Evolutionary conservation across 2,113 vertebrate species (phyloP), one percentile per base, ranked within the genome.

Genomic region (Zosterops borbonicus): DNA sequence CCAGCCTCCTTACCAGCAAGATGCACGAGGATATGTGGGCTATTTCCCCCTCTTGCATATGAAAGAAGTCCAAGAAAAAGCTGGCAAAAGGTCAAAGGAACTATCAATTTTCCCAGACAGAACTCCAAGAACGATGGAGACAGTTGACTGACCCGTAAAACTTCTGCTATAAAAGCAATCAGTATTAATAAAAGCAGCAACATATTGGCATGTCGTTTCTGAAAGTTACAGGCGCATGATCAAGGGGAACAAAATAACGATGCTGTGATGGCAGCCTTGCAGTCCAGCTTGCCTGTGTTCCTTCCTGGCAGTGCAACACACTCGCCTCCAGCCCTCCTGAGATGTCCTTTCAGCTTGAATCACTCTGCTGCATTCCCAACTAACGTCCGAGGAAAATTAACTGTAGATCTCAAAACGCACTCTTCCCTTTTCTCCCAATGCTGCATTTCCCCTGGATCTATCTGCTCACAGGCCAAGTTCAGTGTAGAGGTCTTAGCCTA

Each of bases 321-420:
- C 37, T 47, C 2, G 2, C 44, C 64, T 91, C 62, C 62, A 84
- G 65, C 69, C 65, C 31, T 41, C 60, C 59, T 1, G 2, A 37
- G 65, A 31, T 27, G 46, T 49, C 28, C 27, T n/a, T 55, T 83
- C 0, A 2, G 33, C 59, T 69, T 23, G 18, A 74, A 65, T 52
- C 35, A 13, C 37, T 41, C 3, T 9, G 9, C 37, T 58, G 50
- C 37, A 12, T 37, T 64, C 67, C 47, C 63, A 0, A 2, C 25
- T 65, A 5, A 22, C 2, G 7, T 23, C 21, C 12, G 7, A 62
- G 67, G 21, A 83, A 44, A 69, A 49, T 39, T n/a, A 76, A 62
- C 5, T 1, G 0, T 28, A 13, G 22, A 75, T 49, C 52, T n/a
- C 0, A 0, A 89, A 90, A 41, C 18, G 9, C 1, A 4, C 23